Conservation (phyloP, 2,888 invertebrate species). For the Caenorhabditis uteleia region DNA sequence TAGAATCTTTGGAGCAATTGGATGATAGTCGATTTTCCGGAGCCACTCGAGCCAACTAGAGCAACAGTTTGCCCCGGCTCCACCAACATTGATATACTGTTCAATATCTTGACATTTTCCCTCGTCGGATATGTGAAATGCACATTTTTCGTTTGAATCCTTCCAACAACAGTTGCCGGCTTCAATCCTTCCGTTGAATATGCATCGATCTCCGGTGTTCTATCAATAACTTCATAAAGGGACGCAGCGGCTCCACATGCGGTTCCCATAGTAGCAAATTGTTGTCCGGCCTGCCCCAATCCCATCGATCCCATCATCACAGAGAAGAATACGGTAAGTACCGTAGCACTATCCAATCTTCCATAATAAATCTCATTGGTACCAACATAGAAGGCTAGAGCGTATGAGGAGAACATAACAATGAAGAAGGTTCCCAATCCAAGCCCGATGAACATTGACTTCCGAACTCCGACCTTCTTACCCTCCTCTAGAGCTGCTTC, state of each 20-base stretch:
- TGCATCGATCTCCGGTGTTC: constrained; percentile 38
- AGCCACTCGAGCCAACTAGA: constrained; percentile 44
- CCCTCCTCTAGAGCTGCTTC: constrained; percentile 39
- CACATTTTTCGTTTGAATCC: constrained; percentile 71
- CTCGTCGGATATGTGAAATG: constrained; percentile 71
- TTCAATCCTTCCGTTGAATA: constrained; percentile 65
- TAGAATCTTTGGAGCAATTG: constrained; percentile 40
- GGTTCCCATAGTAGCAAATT: not conserved
- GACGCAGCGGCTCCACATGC: not conserved
- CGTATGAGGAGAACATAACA: constrained; percentile 66
- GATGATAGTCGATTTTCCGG: constrained; percentile 44
- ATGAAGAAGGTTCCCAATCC: constrained; percentile 66
- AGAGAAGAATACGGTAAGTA: not conserved
- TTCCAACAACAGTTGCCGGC: constrained; percentile 69
- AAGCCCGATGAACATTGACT: constrained; percentile 59
- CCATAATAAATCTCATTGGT: constrained; percentile 36
- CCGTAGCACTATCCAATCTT: not conserved
- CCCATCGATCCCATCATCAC: not conserved
- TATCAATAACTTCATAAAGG: not conserved
- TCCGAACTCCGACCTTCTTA: constrained; percentile 49
- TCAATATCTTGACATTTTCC: constrained; percentile 24
- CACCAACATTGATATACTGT: constrained; percentile 47
- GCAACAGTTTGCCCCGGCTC: too few relatives aligned
- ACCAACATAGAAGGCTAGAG: constrained; percentile 54
- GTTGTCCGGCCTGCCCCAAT: not conserved